Percentiles rank a stretch among this genome's conserved stretches.
phyloP scores from a whole-genome alignment of 92 coral and sea anemone genomes.

The Heteractis magnifica region DNA sequence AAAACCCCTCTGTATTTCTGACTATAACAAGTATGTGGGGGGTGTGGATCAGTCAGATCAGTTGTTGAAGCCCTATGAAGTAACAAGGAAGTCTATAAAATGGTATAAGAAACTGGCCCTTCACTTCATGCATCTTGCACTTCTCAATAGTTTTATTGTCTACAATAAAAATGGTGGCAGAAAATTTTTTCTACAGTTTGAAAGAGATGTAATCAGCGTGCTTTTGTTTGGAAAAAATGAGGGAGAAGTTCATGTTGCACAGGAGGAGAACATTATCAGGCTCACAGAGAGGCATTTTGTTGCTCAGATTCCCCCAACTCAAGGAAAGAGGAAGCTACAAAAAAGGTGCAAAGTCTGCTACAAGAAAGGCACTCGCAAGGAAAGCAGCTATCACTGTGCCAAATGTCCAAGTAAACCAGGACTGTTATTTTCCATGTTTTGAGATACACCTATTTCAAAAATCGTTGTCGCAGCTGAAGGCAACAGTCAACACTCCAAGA shows the following conservation, averaged over 20 bases:
- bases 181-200: neutral
- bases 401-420: constrained; percentile 7
- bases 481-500: too few relatives aligned
- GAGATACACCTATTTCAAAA: too few relatives aligned
- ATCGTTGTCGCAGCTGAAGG: too few relatives aligned
- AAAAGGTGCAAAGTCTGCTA: constrained; percentile 32
- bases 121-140: constrained; percentile 35
- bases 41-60: constrained; percentile 6
- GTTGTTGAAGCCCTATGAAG: constrained; percentile 18
- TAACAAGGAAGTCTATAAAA: constrained; percentile 16
- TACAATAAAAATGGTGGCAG: constrained; percentile 8
- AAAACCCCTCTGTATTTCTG: neutral
- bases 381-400: constrained; percentile 26
- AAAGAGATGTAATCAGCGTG: neutral
- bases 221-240: neutral
- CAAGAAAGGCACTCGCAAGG: constrained; percentile 16
- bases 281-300: constrained; percentile 33
- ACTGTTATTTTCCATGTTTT: neutral
- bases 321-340: constrained; percentile 29
- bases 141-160: constrained; percentile 21
- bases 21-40: neutral
- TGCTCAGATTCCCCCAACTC: constrained; percentile 21
- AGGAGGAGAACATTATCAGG: constrained; percentile 21
- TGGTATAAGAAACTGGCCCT: constrained; percentile 30
- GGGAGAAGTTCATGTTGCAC: neutral